Evolutionary conservation across 2,888 invertebrate genomes (phyloP), one percentile per base, ranked within the genome.

Genomic region (Seira musarum): DNA sequence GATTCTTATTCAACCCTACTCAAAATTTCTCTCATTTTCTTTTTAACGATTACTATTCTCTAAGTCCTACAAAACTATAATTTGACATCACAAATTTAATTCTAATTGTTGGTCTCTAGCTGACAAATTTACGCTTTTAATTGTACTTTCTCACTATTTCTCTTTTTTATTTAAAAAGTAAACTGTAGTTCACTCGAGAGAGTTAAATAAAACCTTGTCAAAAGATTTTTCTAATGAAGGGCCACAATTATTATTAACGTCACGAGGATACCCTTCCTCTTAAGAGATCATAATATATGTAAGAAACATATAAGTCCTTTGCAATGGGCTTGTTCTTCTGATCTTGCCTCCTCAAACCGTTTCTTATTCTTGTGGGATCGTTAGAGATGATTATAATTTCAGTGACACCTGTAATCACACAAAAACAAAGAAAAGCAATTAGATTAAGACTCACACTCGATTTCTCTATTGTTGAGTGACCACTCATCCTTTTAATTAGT

Each of bases 381-480:
- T 53, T 53, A 53, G 15, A 53, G 53, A 53, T 53, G 17, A 53
- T 53, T 13, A 53, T 30, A 15, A n/a, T 17, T 53, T 53, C 53
- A 53, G 53, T 53, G 53, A 53, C 17, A 53, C 53, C 53, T 53
- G 53, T 53, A 53, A 53, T 53, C 53, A 13, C 53, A 53, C 53
- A 53, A 53, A 53, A 53, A 53, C 53, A 53, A 53, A 53, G 53
- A 53, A 53, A 53, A 13, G 15, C 53, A 53, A 53, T 53, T 53
- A 53, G 53, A 53, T 17, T 17, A 53, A 53, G 17, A 17, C 53
- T 17, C 53, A 13, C 15, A 13, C 17, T n/a, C 53, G 53, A 53
- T 53, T 53, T 53, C 53, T 53, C 53, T 53, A 53, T 53, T 53
- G 53, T 53, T 17, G 53, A 53, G 53, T 53, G 53, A 53, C 53